phyloP scores from a whole-genome alignment of 2,113 vertebrate species.

The Rhinopithecus roxellana region DNA sequence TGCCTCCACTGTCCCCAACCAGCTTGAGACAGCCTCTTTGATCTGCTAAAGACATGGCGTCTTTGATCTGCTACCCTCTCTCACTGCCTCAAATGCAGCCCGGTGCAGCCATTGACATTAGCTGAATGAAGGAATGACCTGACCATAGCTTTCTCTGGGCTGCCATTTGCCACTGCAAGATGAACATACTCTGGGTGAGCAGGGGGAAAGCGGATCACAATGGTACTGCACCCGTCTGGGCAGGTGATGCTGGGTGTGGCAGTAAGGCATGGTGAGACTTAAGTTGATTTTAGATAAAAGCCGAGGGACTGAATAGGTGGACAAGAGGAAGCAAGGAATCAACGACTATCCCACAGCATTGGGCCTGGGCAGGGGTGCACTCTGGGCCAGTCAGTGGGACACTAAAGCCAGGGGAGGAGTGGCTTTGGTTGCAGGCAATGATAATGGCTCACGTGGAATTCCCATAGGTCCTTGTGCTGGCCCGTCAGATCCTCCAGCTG shows the following conservation, averaged over 20 bases:
- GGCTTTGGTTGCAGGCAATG: not conserved
- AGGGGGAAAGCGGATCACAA: not conserved
- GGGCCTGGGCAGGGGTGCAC: not conserved
- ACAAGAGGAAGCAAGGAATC: not conserved
- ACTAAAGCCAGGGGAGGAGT: not conserved
- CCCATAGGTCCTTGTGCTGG: constrained; percentile 69
- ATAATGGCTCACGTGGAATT: constrained; percentile 65
- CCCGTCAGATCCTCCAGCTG: not conserved
- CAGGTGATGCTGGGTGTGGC: rapidly evolving
- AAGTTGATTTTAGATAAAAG: not conserved
- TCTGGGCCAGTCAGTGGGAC: not conserved
- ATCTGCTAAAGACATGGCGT: not conserved
- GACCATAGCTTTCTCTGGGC: not conserved
- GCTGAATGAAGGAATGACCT: not conserved
- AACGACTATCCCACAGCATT: too few species aligned
- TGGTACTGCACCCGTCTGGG: not conserved
- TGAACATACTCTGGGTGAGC: not conserved
- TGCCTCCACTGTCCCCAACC: not conserved
- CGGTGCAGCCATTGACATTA: not conserved
- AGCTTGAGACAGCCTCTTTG: not conserved
- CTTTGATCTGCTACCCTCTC: not conserved
- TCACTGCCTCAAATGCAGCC: not conserved
- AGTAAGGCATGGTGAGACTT: not conserved
- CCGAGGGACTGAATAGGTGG: not conserved
- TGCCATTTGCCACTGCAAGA: not conserved